Conservation (phyloP, 2,888 invertebrate species). For the Polietes domitor region DNA sequence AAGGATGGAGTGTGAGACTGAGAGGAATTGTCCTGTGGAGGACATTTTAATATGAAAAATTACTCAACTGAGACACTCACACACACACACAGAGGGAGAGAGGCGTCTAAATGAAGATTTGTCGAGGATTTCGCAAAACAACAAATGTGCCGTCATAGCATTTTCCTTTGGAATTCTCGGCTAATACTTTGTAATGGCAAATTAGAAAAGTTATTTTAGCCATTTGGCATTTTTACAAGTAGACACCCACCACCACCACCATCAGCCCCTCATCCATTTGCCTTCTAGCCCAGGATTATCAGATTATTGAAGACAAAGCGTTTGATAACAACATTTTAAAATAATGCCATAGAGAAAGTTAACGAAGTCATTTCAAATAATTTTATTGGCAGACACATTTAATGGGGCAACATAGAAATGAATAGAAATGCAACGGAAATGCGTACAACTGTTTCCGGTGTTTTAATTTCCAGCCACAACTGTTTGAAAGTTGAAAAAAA, state of each 20-base stretch:
- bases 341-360: neutral
- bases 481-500: too few species aligned
- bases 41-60: constrained; percentile 50
- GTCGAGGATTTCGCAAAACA: constrained; percentile 62
- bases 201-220: constrained; percentile 60
- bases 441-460: too few species aligned
- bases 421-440: neutral
- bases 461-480: too few species aligned
- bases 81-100: neutral
- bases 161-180: constrained; percentile 51
- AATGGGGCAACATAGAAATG: neutral
- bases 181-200: constrained; percentile 63
- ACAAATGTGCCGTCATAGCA: constrained; percentile 36
- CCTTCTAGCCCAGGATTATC: constrained; percentile 46
- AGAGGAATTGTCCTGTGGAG: neutral
- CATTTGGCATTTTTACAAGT: constrained; percentile 27
- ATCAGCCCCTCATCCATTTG: neutral
- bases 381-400: neutral
- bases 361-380: constrained; percentile 10
- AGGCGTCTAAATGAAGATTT: constrained; percentile 51
- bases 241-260: too few species aligned
- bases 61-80: neutral
- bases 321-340: neutral
- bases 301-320: constrained; percentile 50
- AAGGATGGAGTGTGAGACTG: neutral